Conservation (phyloP, 2,797 vertebrate genomes). For the Crenuchus spilurus region DNA sequence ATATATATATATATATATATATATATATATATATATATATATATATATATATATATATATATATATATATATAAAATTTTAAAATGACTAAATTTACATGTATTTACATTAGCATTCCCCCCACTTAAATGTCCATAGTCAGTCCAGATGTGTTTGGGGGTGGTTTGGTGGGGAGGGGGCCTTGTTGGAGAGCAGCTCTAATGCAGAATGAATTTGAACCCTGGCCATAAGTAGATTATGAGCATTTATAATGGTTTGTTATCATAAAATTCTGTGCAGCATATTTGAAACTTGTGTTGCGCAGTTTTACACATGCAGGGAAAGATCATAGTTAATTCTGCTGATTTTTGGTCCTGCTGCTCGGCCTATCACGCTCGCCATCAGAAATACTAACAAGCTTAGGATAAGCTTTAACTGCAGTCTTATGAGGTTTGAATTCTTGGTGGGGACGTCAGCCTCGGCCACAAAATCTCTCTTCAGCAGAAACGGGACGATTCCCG, state of each 20-base stretch:
- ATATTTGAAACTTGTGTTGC: slow-evolving; percentile 97
- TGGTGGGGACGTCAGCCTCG: slow-evolving; percentile 85
- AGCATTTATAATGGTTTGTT: slow-evolving; percentile 99
- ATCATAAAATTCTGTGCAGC: slow-evolving; percentile 98
- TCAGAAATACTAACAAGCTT: slow-evolving; percentile 99
- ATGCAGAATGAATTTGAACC: slow-evolving; percentile 96
- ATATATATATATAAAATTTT: neutral
- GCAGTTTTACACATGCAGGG: slow-evolving; percentile 91
- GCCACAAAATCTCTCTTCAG: slow-evolving; percentile 94
- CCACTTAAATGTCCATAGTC: slow-evolving; percentile 48
- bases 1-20: too few relatives aligned
- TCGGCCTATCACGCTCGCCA: slow-evolving; percentile 89
- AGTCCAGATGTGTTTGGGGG: neutral
- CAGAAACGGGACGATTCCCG: slow-evolving; percentile 85
- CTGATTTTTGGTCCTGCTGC: slow-evolving; percentile 98
- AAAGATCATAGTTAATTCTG: slow-evolving; percentile 99
- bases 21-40: too few relatives aligned
- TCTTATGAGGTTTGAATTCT: slow-evolving; percentile 99
- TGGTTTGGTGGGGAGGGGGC: slow-evolving; percentile 61
- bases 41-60: too few relatives aligned
- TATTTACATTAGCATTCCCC: slow-evolving; percentile 54
- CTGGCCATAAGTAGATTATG: slow-evolving; percentile 98
- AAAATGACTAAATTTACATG: too few relatives aligned
- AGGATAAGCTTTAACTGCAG: slow-evolving; percentile 98
- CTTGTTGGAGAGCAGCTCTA: slow-evolving; percentile 78